A percentile compares a stretch with the other conserved stretches of the same genome.
These are phyloP conservation scores for Drosophila erecta DNA, from an alignment of 1,140 invertebrate genomes.

Conservation along the genomic window DNA sequence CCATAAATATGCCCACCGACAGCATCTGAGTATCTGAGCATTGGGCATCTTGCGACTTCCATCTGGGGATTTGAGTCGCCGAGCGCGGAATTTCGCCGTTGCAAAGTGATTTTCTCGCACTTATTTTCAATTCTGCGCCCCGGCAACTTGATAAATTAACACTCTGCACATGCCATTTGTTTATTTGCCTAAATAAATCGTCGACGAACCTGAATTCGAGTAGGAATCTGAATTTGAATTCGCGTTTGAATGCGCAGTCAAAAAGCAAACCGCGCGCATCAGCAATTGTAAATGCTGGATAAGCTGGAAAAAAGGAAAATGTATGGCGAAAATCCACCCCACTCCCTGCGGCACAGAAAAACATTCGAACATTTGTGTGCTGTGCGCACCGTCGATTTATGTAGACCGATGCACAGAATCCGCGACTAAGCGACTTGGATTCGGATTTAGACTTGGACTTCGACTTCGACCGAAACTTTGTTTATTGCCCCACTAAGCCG, in stretches of 20 bases:
- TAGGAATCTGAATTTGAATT: conserved; percentile 52
- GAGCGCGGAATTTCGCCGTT: conserved; percentile 39
- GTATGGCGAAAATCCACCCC: conserved; percentile 19
- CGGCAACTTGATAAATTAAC: conserved; percentile 78
- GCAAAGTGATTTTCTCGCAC: conserved; percentile 79
- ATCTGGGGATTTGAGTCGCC: conserved; percentile 16
- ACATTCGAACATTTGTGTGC: conserved; percentile 66
- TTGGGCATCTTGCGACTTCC: conserved; percentile 5
- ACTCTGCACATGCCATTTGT: conserved; percentile 81
- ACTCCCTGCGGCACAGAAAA: conserved; percentile 51
- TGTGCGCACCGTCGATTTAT: conserved; percentile 66
- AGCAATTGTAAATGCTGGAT: conserved; percentile 62
- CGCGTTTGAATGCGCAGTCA: conserved; percentile 51
- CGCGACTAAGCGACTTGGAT: conserved; percentile 35
- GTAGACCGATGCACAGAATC: conserved; percentile 47
- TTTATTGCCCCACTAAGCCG: conserved; percentile 80
- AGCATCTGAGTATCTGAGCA: conserved; percentile 21
- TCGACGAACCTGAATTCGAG: conserved; percentile 55
- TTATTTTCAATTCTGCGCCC: conserved; percentile 61
- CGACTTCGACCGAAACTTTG: conserved; percentile 59
- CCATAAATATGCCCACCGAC: conserved; percentile 66
- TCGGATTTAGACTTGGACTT: conserved; percentile 4
- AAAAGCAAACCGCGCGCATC: conserved; percentile 49
- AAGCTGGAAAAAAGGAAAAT: conserved; percentile 10
- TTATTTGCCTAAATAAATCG: conserved; percentile 80